Evolutionary conservation across 1,140 invertebrate genomes (phyloP).

Genomic region (Physella acuta): DNA sequence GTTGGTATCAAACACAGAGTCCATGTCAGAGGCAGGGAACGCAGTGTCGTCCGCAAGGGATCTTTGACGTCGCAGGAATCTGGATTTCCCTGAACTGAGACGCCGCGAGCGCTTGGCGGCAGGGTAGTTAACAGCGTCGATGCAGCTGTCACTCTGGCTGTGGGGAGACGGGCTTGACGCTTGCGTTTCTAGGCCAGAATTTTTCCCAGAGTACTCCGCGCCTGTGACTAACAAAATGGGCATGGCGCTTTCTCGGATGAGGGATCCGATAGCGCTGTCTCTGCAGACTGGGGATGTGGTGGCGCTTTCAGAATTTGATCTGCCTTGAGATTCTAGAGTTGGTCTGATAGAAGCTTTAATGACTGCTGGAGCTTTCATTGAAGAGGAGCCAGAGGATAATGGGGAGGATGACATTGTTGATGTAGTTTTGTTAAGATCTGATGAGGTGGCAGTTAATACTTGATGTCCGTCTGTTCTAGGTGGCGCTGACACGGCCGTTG

Average conservation of each 20-base stretch:
- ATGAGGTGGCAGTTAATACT: neutral
- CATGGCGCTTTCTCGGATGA: conserved; percentile 19
- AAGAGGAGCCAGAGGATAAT: neutral
- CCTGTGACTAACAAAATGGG: conserved; percentile 13
- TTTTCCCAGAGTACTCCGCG: neutral
- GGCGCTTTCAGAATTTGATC: conserved; percentile 18
- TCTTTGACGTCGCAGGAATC: conserved; percentile 18
- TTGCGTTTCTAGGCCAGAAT: neutral
- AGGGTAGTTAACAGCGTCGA: conserved; percentile 1
- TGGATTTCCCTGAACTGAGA: conserved; percentile 22
- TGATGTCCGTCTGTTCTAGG: neutral
- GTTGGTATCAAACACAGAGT: conserved; percentile 6
- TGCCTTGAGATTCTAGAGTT: conserved; percentile 8
- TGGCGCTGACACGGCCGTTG: neutral
- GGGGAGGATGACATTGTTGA: conserved; percentile 9
- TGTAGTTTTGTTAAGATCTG: conserved; percentile 5
- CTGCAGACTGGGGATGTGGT: neutral
- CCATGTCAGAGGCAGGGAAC: conserved; percentile 7
- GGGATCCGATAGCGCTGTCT: conserved; percentile 20
- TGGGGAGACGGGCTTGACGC: neutral
- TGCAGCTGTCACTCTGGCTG: neutral
- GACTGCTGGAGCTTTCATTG: neutral
- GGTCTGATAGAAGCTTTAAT: conserved; percentile 6
- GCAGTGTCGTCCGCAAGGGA: conserved; percentile 18
- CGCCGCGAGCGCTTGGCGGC: conserved; percentile 3